Conservation (phyloP, 1,140 invertebrate genomes). For the Coenobita brevimanus region DNA sequence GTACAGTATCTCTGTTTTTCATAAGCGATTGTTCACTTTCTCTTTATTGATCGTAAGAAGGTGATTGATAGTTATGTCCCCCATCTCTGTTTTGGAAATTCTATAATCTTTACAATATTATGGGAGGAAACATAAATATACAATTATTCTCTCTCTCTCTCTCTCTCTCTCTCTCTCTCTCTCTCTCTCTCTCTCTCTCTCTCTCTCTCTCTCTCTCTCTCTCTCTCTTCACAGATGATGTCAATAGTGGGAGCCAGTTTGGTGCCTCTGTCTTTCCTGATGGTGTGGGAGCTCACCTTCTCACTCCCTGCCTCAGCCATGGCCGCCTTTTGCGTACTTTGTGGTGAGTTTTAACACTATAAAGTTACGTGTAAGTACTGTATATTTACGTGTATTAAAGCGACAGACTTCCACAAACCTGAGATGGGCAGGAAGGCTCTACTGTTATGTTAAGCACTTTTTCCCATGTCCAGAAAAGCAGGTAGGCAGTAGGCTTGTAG, state of each 20-base stretch:
- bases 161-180: not conserved
- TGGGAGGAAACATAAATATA: no score
- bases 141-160: not conserved
- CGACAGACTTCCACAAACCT: no score
- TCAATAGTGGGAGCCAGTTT: constrained; percentile 48
- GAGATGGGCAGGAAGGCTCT: no score
- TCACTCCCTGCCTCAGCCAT: constrained; percentile 42
- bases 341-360: constrained; percentile 23
- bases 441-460: no score
- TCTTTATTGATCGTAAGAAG: not conserved
- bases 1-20: no score
- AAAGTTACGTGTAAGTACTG: no score
- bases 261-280: constrained; percentile 56
- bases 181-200: constrained; percentile 8
- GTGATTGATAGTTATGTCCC: no score
- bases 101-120: no score
- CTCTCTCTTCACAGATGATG: constrained; percentile 46
- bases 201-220: constrained; percentile 22
- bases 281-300: constrained; percentile 55
- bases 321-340: constrained; percentile 52
- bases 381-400: no score
- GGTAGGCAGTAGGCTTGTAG: no score
- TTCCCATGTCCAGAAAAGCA: no score
- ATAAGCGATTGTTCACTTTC: not conserved
- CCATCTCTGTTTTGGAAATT: no score